Evolutionary conservation across 2,888 invertebrate genomes (phyloP).

Genomic region (Chrysotoxum bicinctum): DNA sequence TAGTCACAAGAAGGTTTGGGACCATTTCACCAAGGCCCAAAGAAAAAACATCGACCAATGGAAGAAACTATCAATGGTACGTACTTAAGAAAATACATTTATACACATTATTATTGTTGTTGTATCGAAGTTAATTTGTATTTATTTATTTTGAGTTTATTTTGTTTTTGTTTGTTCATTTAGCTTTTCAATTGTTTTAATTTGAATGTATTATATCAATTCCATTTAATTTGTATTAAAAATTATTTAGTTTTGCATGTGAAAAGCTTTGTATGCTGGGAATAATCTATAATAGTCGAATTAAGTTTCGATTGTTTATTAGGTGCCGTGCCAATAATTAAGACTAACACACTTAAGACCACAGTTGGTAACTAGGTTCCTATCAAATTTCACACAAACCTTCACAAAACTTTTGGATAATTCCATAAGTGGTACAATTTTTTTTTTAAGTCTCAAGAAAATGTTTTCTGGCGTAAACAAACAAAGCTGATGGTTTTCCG

Average conservation of each 20-base stretch:
- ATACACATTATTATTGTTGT: conserved; percentile 47
- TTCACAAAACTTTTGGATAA: no score
- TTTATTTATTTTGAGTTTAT: conserved; percentile 2
- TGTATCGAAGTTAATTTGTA: conserved; percentile 29
- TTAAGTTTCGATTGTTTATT: no score
- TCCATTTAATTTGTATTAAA: not conserved
- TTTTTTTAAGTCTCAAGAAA: no score
- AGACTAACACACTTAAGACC: no score
- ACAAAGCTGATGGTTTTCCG: no score
- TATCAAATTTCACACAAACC: no score
- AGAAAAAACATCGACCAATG: conserved; percentile 99
- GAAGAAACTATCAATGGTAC: conserved; percentile 98
- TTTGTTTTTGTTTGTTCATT: not conserved
- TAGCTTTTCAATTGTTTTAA: not conserved
- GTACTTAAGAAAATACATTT: conserved; percentile 77
- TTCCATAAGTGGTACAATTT: no score
- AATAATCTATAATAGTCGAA: not conserved
- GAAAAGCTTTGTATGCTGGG: not conserved
- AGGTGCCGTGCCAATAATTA: no score
- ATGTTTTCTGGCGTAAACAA: no score
- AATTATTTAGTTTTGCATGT: not conserved
- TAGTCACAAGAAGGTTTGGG: conserved; percentile 99
- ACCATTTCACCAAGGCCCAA: conserved; percentile 99
- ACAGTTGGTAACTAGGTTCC: no score
- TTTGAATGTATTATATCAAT: not conserved